phyloP scores from a whole-genome alignment of 2,797 vertebrate genomes.

The Falco peregrinus region DNA sequence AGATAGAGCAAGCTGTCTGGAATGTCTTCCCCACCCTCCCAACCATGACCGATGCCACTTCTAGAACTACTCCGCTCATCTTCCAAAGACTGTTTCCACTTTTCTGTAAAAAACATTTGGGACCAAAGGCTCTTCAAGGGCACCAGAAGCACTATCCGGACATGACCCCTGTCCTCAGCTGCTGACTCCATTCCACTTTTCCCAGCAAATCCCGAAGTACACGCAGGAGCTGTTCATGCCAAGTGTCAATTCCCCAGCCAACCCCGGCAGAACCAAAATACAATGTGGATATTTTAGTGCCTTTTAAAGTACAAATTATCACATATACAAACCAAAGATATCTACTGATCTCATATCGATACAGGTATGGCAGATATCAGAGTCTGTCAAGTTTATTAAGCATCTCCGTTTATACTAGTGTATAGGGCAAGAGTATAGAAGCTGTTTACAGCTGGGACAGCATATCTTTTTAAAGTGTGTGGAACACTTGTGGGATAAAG shows the following conservation, averaged over 20 bases:
- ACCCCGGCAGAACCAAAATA: neutral
- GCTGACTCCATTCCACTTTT: neutral
- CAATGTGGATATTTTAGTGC: neutral
- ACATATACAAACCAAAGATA: neutral
- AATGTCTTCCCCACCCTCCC: neutral
- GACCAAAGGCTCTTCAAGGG: neutral
- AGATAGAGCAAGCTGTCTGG: neutral
- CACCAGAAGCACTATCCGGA: neutral
- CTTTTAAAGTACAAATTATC: neutral
- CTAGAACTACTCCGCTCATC: neutral
- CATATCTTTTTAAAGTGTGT: neutral
- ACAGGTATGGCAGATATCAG: neutral
- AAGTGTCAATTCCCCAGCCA: neutral
- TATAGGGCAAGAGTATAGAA: neutral
- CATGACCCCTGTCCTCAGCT: neutral
- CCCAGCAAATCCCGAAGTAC: neutral
- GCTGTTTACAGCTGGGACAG: neutral
- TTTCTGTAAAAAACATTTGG: neutral
- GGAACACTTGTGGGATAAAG: neutral
- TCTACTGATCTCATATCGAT: neutral
- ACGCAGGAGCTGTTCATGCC: neutral
- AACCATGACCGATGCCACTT: neutral
- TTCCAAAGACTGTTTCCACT: neutral
- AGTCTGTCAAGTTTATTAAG: neutral
- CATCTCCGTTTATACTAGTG: neutral